These are phyloP conservation scores for Bombus polaris DNA, from an alignment of 1,140 invertebrate genomes.

Conservation along the genomic window DNA sequence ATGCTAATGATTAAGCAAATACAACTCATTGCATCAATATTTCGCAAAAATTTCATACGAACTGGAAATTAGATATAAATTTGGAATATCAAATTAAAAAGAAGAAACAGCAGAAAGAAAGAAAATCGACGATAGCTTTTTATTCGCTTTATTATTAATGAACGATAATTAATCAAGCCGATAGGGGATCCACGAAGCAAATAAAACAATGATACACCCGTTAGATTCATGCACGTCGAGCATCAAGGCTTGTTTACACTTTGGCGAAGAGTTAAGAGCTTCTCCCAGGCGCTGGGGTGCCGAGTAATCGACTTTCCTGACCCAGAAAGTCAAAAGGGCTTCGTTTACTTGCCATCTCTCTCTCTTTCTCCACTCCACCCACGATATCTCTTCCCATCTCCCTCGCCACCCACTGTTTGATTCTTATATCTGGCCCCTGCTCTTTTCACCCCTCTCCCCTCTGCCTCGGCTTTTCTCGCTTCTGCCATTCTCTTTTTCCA, in stretches of 20 bases:
- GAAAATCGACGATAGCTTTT: background rate
- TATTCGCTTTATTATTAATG: too few species aligned
- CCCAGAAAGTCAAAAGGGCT: conserved; percentile 69
- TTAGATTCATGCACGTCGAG: conserved; percentile 40
- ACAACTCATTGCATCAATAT: background rate
- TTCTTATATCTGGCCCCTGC: conserved; percentile 34
- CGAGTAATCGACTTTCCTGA: conserved; percentile 73
- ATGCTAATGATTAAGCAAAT: background rate
- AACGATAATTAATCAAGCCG: conserved; percentile 24
- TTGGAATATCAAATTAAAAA: background rate
- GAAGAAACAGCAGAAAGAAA: background rate
- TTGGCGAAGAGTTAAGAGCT: conserved; percentile 67
- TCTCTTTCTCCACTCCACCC: conserved; percentile 30
- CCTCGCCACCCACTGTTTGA: conserved; percentile 22
- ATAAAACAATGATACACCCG: conserved; percentile 36
- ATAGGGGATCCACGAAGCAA: background rate
- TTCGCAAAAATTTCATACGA: background rate
- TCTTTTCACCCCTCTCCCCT: conserved; percentile 7
- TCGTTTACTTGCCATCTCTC: conserved; percentile 62
- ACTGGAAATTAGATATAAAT: background rate
- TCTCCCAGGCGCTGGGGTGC: conserved; percentile 53
- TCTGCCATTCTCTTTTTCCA: conserved; percentile 30
- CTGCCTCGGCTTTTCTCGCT: background rate
- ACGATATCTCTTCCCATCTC: conserved; percentile 10
- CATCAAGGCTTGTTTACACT: conserved; percentile 66